These are phyloP conservation scores for Agrotis clavis DNA, from an alignment of 2,888 invertebrate species.

Conservation along the genomic window DNA sequence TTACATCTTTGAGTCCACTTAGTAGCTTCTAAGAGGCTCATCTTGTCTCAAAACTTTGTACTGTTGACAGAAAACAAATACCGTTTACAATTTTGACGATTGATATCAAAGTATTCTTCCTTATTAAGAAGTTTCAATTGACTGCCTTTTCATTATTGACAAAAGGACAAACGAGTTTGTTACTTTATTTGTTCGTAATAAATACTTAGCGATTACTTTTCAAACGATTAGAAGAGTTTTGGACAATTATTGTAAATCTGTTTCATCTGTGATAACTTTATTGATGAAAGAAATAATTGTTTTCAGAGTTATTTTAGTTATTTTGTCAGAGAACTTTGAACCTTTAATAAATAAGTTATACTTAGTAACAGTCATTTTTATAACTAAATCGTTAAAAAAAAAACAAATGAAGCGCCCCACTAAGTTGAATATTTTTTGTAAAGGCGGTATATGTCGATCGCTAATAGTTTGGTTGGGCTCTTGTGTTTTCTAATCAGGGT, in stretches of 20 bases:
- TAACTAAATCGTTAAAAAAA: too few relatives aligned
- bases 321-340: too few relatives aligned
- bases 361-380: too few relatives aligned
- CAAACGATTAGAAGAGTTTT: background rate
- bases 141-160: constrained; percentile 21
- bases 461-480: too few relatives aligned
- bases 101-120: constrained; percentile 34
- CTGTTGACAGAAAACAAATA: constrained; percentile 44
- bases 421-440: too few relatives aligned
- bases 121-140: constrained; percentile 42
- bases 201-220: constrained; percentile 20
- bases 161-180: constrained; percentile 25
- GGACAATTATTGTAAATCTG: background rate
- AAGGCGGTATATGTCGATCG: too few relatives aligned
- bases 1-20: constrained; percentile 19
- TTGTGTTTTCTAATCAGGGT: too few relatives aligned
- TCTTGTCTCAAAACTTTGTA: constrained; percentile 19
- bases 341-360: too few relatives aligned
- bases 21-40: constrained; percentile 28
- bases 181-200: constrained; percentile 16
- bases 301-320: too few relatives aligned
- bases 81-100: constrained; percentile 19
- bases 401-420: too few relatives aligned
- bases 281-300: too few relatives aligned
- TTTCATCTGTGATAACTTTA: too few relatives aligned